Percentiles rank a stretch among this genome's conserved stretches.
phyloP scores from a whole-genome alignment of 1,140 invertebrate species.

The Drosophila malerkotliana region DNA sequence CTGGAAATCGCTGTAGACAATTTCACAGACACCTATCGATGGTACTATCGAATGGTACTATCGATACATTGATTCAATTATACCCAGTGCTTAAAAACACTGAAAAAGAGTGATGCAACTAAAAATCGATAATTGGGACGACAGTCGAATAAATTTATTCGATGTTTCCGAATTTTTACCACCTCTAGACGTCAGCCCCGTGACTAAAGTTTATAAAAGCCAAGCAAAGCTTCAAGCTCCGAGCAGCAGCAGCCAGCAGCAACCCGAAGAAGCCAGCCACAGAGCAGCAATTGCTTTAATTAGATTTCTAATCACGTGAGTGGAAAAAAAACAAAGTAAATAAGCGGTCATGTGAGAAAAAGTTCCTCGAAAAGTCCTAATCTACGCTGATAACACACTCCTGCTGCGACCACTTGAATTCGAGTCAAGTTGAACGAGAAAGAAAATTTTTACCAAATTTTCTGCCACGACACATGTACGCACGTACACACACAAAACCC shows the following conservation, averaged over 20 bases:
- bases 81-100: no score
- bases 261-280: conserved; percentile 69
- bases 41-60: no score
- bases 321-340: conserved; percentile 44
- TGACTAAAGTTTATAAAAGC: conserved; percentile 82
- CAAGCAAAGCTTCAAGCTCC: conserved; percentile 46
- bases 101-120: no score
- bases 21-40: no score
- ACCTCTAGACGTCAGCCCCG: conserved; percentile 35
- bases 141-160: no score
- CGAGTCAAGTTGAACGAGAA: conserved; percentile 18
- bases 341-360: conserved; percentile 59
- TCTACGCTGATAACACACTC: conserved; percentile 29
- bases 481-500: conserved; percentile 38
- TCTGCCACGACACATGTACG: conserved; percentile 68
- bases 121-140: background rate
- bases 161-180: background rate
- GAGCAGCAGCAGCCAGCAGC: conserved; percentile 72
- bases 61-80: no score
- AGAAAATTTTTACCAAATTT: conserved; percentile 58
- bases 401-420: conserved; percentile 48
- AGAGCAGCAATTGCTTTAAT: conserved; percentile 77
- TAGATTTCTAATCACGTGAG: conserved; percentile 81
- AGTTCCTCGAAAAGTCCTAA: conserved; percentile 13
- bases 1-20: no score